These are phyloP conservation scores for Eumerus sabulonum DNA, from an alignment of 2,888 invertebrate genomes.

Conservation along the genomic window DNA sequence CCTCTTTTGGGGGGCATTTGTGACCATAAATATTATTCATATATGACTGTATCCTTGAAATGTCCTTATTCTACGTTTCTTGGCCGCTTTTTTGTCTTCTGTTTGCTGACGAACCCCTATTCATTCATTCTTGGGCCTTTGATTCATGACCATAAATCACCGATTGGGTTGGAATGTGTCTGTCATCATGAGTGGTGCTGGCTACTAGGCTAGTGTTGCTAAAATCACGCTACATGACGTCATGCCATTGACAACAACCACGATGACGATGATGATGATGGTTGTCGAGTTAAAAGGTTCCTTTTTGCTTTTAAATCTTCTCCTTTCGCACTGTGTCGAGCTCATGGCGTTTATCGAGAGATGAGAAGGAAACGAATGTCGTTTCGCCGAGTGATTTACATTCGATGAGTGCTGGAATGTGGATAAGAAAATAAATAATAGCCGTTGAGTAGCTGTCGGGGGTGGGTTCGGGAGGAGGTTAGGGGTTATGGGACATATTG, in stretches of 20 bases:
- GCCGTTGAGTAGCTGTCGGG: slow-evolving; percentile 13
- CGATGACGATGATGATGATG: slow-evolving; percentile 46
- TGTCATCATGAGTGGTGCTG: slow-evolving; percentile 62
- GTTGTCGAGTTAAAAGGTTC: slow-evolving; percentile 60
- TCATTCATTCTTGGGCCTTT: slow-evolving; percentile 54
- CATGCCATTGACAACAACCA: slow-evolving; percentile 54
- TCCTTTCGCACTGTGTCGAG: slow-evolving; percentile 10
- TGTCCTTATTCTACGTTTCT: slow-evolving; percentile 46
- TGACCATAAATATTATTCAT: slow-evolving; percentile 68
- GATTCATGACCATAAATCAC: slow-evolving; percentile 64
- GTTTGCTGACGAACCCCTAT: slow-evolving; percentile 59
- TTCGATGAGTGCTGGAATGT: slow-evolving; percentile 67
- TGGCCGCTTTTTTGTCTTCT: not conserved
- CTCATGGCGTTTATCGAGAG: slow-evolving; percentile 36
- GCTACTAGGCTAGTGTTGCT: slow-evolving; percentile 37
- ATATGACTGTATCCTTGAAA: slow-evolving; percentile 63
- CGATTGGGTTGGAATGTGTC: slow-evolving; percentile 61
- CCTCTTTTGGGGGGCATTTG: slow-evolving; percentile 69
- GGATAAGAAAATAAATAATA: slow-evolving; percentile 66
- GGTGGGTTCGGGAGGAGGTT: not conserved
- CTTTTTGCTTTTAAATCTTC: slow-evolving; percentile 29
- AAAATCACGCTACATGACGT: slow-evolving; percentile 60
- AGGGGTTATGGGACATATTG: slow-evolving; percentile 10
- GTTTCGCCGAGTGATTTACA: slow-evolving; percentile 64
- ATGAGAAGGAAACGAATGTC: slow-evolving; percentile 43